A percentile compares a stretch with the other conserved stretches of the same genome.
These are phyloP conservation scores for Reinhardtius hippoglossoides DNA, from an alignment of 2,113 vertebrate species.

Conservation along the genomic window DNA sequence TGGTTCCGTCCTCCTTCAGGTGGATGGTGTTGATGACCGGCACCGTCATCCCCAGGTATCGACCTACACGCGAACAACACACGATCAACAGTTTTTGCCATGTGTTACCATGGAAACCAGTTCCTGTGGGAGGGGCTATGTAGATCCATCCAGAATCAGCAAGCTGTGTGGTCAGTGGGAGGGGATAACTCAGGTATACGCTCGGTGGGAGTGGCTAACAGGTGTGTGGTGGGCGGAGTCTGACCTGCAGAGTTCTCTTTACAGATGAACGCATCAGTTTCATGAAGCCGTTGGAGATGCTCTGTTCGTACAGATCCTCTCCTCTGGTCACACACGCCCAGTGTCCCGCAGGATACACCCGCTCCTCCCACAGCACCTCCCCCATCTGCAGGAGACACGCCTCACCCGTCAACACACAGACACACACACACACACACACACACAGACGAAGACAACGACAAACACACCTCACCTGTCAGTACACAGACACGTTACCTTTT, in stretches of 20 bases:
- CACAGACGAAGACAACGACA: no score
- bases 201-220: not conserved
- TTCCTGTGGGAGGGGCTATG: not conserved
- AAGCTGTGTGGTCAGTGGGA: not conserved
- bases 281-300: conserved; percentile 90
- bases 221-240: not conserved
- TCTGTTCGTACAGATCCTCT: conserved; percentile 88
- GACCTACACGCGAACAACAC: conserved; percentile 62
- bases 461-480: no score
- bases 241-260: conserved; percentile 89
- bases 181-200: not conserved
- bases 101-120: not conserved
- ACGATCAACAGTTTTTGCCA: not conserved
- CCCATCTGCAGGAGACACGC: conserved; percentile 74
- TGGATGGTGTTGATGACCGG: conserved; percentile 84
- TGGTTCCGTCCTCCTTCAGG: conserved; percentile 76
- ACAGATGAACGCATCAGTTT: conserved; percentile 93
- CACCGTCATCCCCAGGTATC: conserved; percentile 87
- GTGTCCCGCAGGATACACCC: conserved; percentile 84
- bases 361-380: conserved; percentile 84
- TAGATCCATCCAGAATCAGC: no score
- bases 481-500: conserved; percentile 79
- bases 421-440: no score
- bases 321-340: conserved; percentile 85
- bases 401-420: not conserved